Percentiles rank a stretch among this genome's conserved stretches.
These are phyloP conservation scores for Brenthis hecate DNA, from an alignment of 2,888 invertebrate genomes.

Conservation along the genomic window DNA sequence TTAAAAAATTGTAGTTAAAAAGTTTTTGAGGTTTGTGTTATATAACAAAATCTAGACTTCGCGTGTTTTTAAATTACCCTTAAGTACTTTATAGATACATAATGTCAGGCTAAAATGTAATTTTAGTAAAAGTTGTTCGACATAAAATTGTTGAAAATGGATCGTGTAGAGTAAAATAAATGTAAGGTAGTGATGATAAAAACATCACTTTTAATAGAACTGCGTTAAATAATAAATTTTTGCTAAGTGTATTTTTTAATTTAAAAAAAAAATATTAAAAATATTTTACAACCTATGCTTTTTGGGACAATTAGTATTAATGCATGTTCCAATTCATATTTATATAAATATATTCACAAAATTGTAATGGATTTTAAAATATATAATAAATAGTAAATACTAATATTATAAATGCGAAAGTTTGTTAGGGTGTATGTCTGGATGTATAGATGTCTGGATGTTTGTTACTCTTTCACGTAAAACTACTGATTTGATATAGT, in stretches of 20 bases:
- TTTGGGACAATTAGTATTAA: no score
- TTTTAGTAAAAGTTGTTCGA: conserved; percentile 18
- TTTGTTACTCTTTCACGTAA: no score
- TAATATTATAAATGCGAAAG: no score
- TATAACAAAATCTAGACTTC: conserved; percentile 37
- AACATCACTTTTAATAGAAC: background rate
- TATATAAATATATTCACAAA: no score
- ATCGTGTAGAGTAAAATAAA: background rate
- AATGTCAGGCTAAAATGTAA: conserved; percentile 10
- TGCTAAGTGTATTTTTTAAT: background rate
- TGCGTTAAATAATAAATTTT: background rate
- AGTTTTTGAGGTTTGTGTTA: conserved; percentile 19
- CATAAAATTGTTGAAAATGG: background rate
- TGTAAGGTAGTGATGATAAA: background rate
- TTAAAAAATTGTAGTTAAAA: background rate
- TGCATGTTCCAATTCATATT: no score
- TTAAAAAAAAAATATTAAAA: no score
- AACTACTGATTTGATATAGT: no score
- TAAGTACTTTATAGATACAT: conserved; percentile 22
- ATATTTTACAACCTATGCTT: no score
- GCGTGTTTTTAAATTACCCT: conserved; percentile 35
- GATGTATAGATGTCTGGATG: no score
- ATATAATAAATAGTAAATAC: no score
- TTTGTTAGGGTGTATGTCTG: no score
- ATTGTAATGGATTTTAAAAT: no score